Conservation (phyloP, 2,888 invertebrate species). For the Drosophila mulleri region DNA sequence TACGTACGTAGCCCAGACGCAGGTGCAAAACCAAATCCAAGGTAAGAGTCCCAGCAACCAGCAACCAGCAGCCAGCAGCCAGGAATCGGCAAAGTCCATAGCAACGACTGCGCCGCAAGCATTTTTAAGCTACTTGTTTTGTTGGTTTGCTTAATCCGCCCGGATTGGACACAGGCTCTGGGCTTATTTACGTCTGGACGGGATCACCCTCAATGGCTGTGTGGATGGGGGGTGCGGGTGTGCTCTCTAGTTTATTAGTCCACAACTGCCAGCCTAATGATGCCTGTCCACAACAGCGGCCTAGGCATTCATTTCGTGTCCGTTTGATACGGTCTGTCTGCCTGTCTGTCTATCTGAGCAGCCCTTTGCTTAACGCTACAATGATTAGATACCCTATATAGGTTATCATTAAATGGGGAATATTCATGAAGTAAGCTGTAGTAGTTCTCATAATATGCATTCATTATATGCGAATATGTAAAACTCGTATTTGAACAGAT, state of each 20-base stretch:
- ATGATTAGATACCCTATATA: constrained; percentile 24
- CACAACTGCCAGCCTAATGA: constrained; percentile 64
- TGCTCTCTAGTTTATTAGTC: constrained; percentile 69
- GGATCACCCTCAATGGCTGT: constrained; percentile 1
- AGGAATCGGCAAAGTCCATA: constrained; percentile 39
- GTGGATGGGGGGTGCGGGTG: neutral
- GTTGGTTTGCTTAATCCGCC: constrained; percentile 74
- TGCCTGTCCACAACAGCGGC: constrained; percentile 68
- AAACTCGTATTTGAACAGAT: neutral
- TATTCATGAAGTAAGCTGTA: neutral
- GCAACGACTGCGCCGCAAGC: constrained; percentile 44
- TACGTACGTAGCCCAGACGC: neutral
- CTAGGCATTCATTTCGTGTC: constrained; percentile 31
- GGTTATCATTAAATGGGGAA: fast-evolving
- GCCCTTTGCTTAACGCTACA: constrained; percentile 68
- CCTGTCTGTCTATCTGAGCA: constrained; percentile 20
- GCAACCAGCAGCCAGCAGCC: neutral
- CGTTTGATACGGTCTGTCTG: constrained; percentile 41
- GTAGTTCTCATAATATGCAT: neutral
- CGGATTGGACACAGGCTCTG: constrained; percentile 47
- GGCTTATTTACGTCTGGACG: constrained; percentile 59
- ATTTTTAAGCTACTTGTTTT: constrained; percentile 78
- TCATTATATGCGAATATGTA: too few relatives aligned
- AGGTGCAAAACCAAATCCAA: constrained; percentile 22
- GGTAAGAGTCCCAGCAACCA: neutral